These are phyloP conservation scores for Smithornis capensis DNA, from an alignment of 2,113 vertebrate species.

Conservation along the genomic window DNA sequence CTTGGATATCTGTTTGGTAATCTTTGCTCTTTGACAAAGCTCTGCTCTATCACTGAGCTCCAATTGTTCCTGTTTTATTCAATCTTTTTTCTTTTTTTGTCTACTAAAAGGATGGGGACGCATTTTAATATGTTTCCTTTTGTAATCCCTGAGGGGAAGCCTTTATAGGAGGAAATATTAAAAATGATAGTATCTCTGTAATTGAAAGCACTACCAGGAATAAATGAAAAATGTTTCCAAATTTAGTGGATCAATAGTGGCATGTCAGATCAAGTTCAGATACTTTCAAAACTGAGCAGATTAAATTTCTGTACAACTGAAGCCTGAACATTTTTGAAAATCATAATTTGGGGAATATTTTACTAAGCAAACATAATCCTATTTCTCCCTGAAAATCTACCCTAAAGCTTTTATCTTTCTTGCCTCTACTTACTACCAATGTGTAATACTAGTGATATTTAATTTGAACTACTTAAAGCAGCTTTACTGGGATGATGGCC, in stretches of 20 bases:
- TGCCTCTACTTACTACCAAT: not conserved
- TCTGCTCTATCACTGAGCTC: not conserved
- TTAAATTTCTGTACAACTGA: not conserved
- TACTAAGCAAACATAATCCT: not conserved
- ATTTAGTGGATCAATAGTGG: not conserved
- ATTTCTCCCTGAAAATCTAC: not conserved
- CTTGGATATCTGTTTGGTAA: not conserved
- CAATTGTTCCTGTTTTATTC: not conserved
- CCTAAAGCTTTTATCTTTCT: not conserved
- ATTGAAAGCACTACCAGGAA: conserved; percentile 41
- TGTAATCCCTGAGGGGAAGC: conserved; percentile 15
- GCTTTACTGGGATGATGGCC: conserved; percentile 28
- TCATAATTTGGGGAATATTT: not conserved
- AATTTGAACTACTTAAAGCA: conserved; percentile 49
- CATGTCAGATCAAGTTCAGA: conserved; percentile 15
- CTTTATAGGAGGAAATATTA: conserved; percentile 38
- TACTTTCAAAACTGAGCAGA: not conserved
- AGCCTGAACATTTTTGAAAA: not conserved
- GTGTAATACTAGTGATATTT: not conserved
- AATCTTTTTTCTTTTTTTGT: not conserved
- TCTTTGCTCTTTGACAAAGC: not conserved
- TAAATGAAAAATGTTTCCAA: conserved; percentile 9
- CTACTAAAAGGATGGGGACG: not conserved
- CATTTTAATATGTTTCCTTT: conserved; percentile 22
- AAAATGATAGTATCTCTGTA: conserved; percentile 51